Base-by-base conservation (phyloP, 2,113 vertebrate species). In the Centrocercus urophasianus region DNA sequence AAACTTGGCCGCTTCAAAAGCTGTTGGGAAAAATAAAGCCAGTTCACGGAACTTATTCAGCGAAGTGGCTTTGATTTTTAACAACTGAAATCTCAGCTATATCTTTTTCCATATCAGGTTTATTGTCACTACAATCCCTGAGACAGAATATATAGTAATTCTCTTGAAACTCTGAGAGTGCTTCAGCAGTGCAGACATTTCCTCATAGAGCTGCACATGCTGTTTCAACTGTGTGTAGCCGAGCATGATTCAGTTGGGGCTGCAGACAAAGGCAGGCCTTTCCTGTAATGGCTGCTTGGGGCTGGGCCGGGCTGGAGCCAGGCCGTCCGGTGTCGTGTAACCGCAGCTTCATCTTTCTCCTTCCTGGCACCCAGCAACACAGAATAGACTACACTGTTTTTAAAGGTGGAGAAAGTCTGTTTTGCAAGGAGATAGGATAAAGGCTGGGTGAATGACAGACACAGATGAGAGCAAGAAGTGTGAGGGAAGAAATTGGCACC, bases 181-280 rank as follows among this genome's bases (percentile, higher is more conserved):
- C 61, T 90, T 89, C 73, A 89, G 56, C 64, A 64, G 65, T 79
- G 45, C 57, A 64, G 71, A 34, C 89, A 79, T 28, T 96, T 92
- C 85, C 64, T 87, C 67, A 52, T 67, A 50, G 71, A 19, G 13
- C 67, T 67, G 56, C 67, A 34, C 67, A 67, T 86, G 78, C 71
- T 80, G 81, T 87, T 91, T 82, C 4, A 89, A 50, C 89, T 74
- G 21, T 75, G 73, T 61, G 88, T 84, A 89, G 71, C 87, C 80
- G 89, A 93, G 67, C 0, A 1, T 95, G 93, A 87, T 95, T 93
- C 93, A 95, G 83, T 86, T 75, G 80, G 75, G 95, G 2, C 90
- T 69, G 80, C 85, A 95, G 77, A 83, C 91, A 96, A 95, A 95
- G 94, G 91, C 93, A 95, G 83, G 90, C 93, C 91, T 90, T 95